Evolutionary conservation across 2,797 vertebrate species (phyloP), one percentile per base, ranked within the genome.

Genomic region (Gadopsis bispinosus): DNA sequence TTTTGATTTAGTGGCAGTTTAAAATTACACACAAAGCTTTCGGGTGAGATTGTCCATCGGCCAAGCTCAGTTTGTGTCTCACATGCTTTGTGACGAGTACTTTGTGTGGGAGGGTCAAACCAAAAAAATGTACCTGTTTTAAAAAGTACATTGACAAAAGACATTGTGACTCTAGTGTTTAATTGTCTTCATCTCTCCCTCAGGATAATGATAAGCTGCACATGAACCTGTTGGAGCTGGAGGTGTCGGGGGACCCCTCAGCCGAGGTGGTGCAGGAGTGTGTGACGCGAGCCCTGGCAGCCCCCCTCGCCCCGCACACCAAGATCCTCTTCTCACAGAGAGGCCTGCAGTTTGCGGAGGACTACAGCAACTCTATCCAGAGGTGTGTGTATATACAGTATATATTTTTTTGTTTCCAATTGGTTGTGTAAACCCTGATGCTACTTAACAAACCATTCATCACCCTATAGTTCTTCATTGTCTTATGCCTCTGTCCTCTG

Each of bases 121-220:
- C 22, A 22, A 63, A 45, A 63, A 45, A n/a, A 51, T 26, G n/a
- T 4, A 58, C 3, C 33, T 26, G 26, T 26, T 3, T 19, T 51
- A 17, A 39, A 14, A n/a, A n/a, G n/a, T n/a, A n/a, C n/a, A n/a
- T n/a, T n/a, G n/a, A n/a, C n/a, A n/a, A n/a, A n/a, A n/a, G n/a
- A 20, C 19, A 33, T 2, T n/a, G 14, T 33, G 31, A 20, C 17
- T 33, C 1, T 43, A 4, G 11, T 7, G 59, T 50, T 17, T 66
- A 54, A 65, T 20, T 31, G 4, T 3, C 26, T 43, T 12, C 5
- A 7, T 37, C n/a, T 66, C 13, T 67, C 62, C 22, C 9, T 58
- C 87, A 97, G 97, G 94, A 96, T 50, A 97, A 97, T n/a, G 90
- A 95, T 19, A 96, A 95, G 26, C 93, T 97, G 22, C 94, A 97